Evolutionary conservation across 2,888 invertebrate genomes (phyloP).

Genomic region (Lymantria dispar): DNA sequence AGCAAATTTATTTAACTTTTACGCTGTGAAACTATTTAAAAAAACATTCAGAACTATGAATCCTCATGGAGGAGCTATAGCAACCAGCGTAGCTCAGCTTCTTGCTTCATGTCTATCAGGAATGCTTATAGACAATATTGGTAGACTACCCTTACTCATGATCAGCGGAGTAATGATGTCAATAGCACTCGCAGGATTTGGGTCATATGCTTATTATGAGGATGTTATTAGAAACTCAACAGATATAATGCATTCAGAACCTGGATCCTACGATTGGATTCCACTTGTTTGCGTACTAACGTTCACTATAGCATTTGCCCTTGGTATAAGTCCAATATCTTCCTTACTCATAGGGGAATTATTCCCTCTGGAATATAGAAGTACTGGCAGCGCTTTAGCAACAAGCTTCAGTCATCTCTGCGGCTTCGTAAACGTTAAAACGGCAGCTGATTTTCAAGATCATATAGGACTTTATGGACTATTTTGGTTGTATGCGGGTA

Average conservation of each 20-base stretch:
- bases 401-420: conserved; percentile 93
- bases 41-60: conserved; percentile 91
- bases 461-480: conserved; percentile 89
- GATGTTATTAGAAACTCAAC: conserved; percentile 75
- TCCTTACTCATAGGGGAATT: conserved; percentile 87
- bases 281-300: conserved; percentile 91
- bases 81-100: conserved; percentile 91
- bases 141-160: conserved; percentile 90
- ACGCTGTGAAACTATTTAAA: conserved; percentile 92
- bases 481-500: conserved; percentile 93
- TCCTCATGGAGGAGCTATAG: conserved; percentile 91
- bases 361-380: conserved; percentile 87
- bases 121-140: conserved; percentile 92
- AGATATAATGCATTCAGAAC: conserved; percentile 54
- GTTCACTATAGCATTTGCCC: conserved; percentile 91
- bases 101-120: conserved; percentile 91
- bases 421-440: conserved; percentile 92
- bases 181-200: conserved; percentile 90
- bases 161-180: conserved; percentile 93
- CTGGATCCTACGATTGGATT: conserved; percentile 88
- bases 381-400: conserved; percentile 86
- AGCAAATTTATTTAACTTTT: conserved; percentile 91
- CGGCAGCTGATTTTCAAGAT: conserved; percentile 90
- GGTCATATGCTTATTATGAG: conserved; percentile 92
- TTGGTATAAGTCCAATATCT: conserved; percentile 90